These are phyloP conservation scores for Puffinus mauretanicus DNA, from an alignment of 2,113 vertebrate genomes.

Conservation along the genomic window DNA sequence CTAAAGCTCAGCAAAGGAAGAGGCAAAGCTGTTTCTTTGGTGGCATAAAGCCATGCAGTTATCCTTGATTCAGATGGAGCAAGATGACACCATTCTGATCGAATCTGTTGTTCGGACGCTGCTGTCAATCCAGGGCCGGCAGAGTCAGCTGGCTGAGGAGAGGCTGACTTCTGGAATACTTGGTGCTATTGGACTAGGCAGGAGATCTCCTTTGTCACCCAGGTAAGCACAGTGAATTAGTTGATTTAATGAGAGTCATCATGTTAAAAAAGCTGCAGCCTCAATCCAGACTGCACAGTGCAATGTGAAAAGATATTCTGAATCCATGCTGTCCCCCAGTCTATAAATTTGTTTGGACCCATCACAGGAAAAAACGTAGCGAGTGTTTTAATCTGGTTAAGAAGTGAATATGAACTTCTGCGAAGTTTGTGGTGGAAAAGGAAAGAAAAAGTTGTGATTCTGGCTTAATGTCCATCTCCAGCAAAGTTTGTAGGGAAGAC, in stretches of 20 bases:
- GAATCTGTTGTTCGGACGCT: constrained; percentile 76
- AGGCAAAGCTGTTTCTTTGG: constrained; percentile 97
- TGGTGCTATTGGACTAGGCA: constrained; percentile 90
- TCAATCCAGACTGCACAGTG: not conserved
- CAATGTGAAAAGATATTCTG: not conserved
- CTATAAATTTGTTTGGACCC: rapidly evolving
- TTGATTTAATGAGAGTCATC: not conserved
- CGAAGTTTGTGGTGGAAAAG: not conserved
- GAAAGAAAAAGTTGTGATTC: not conserved
- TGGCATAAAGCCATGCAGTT: constrained; percentile 91
- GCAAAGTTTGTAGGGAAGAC: not conserved
- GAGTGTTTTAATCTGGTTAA: not conserved
- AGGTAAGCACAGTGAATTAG: constrained; percentile 69
- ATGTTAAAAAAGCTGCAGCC: not conserved
- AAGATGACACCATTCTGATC: constrained; percentile 68
- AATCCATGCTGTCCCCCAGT: not conserved
- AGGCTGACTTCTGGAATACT: constrained; percentile 88
- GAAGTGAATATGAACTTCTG: not conserved
- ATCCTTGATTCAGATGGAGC: constrained; percentile 84
- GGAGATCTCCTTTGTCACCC: constrained; percentile 89
- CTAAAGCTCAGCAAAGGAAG: constrained; percentile 82
- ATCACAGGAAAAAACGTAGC: not conserved
- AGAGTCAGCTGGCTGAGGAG: constrained; percentile 88
- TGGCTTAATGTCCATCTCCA: not conserved
- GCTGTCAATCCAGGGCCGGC: constrained; percentile 80